Evolutionary conservation across 2,888 invertebrate species (phyloP), one percentile per base, ranked within the genome.

Genomic region (Brachylomia viminalis): DNA sequence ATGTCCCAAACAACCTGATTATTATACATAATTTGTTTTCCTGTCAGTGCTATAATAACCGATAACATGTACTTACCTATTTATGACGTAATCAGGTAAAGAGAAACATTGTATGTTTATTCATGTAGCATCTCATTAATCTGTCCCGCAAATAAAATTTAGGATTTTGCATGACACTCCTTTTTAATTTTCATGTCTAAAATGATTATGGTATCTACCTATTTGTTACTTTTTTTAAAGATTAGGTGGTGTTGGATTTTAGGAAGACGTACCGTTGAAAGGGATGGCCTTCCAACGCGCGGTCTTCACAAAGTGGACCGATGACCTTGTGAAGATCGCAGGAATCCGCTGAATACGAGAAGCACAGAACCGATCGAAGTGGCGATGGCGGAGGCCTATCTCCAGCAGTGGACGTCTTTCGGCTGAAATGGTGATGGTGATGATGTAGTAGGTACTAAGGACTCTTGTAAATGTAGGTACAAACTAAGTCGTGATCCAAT

Each of bases 21-120:
- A 70, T 72, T 65, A 59, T 45, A 69, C 54, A 68, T 74, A 66
- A 79, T 74, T 85, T 49, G 38, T 66, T 65, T 76, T 75, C 33
- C 30, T 74, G 61, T 69, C 71, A 56, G 62, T 56, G 11, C 42
- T 54, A 64, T 54, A 2, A n/a, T 38, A 49, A 62, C 38, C 71
- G 47, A 73, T 68, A 65, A 27, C 33, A 74, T 45, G 45, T 66
- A 70, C 61, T 30, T 23, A 45, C 80, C 49, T 45, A n/a, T 80
- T 64, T 45, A 81, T 52, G 33, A 74, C 23, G 75, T 81, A 45
- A 74, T 78, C 74, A 74, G 33, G 27, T 27, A 52, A 64, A 45
- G 42, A 33, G 74, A 62, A 80, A 80, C 27, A n/a, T 73, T 58
- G 15, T 17, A 33, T 20, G 73, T 72, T 56, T 72, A 80, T 72